Evolutionary conservation across 1,140 invertebrate species (phyloP).

Genomic region (Mercenaria mercenaria): DNA sequence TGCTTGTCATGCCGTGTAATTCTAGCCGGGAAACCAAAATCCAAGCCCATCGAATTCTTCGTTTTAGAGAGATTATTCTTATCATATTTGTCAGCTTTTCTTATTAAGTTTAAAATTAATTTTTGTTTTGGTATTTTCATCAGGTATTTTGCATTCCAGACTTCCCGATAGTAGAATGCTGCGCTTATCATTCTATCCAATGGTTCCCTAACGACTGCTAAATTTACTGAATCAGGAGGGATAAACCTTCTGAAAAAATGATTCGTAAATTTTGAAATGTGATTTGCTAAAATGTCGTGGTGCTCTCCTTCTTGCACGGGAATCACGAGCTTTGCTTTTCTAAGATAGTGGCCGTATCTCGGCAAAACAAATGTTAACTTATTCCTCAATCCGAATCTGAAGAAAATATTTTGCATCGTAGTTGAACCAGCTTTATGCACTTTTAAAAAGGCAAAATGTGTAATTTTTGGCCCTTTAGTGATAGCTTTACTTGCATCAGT

Average conservation of each 20-base stretch:
- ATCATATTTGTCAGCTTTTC: slow-evolving; percentile 10
- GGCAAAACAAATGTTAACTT: slow-evolving; percentile 87
- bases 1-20: background rate
- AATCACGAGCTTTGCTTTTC: background rate
- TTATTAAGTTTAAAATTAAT: slow-evolving; percentile 32
- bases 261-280: slow-evolving; percentile 68
- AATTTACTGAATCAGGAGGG: slow-evolving; percentile 68
- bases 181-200: slow-evolving; percentile 66
- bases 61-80: background rate
- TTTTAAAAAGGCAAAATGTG: slow-evolving; percentile 76
- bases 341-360: slow-evolving; percentile 26
- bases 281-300: slow-evolving; percentile 18
- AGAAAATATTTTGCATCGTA: slow-evolving; percentile 87
- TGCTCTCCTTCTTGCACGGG: background rate
- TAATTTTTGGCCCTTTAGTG: background rate
- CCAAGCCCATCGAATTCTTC: slow-evolving; percentile 26
- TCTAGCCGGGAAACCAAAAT: slow-evolving; percentile 19
- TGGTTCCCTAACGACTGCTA: slow-evolving; percentile 77
- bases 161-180: slow-evolving; percentile 69
- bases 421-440: slow-evolving; percentile 87
- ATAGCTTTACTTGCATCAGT: background rate
- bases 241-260: slow-evolving; percentile 51
- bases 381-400: slow-evolving; percentile 86
- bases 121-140: slow-evolving; percentile 43
- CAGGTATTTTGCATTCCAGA: slow-evolving; percentile 12